Evolutionary conservation across 2,888 invertebrate species (phyloP).

Genomic region (Chromoteleia sp.): DNA sequence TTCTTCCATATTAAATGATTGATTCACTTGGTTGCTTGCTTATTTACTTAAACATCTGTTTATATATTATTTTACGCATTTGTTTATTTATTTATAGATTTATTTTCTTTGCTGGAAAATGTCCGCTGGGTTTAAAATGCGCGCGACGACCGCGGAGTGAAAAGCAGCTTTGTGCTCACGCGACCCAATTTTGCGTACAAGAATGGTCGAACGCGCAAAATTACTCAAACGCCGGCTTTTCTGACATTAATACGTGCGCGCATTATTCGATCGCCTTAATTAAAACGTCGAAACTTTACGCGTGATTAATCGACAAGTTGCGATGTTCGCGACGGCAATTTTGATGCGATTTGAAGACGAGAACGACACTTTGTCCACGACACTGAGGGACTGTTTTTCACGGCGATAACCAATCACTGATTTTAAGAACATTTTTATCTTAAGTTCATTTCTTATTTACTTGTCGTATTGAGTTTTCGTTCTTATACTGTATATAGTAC

Average conservation of each 20-base stretch:
- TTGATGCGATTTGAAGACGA: constrained; percentile 11
- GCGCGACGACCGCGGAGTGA: background rate
- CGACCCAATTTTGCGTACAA: constrained; percentile 31
- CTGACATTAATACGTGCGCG: constrained; percentile 21
- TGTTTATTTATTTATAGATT: too few relatives aligned
- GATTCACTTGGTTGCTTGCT: too few relatives aligned
- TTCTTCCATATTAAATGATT: background rate
- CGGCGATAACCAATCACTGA: too few relatives aligned
- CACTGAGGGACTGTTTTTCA: background rate
- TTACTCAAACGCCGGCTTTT: constrained; percentile 34
- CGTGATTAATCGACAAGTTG: constrained; percentile 8
- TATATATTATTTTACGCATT: too few relatives aligned
- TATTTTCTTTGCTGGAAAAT: background rate
- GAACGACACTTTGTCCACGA: background rate
- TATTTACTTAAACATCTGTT: too few relatives aligned
- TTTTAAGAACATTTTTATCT: too few relatives aligned
- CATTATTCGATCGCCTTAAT: constrained; percentile 20
- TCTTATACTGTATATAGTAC: too few relatives aligned
- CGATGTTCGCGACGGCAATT: background rate
- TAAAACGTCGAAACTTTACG: constrained; percentile 27
- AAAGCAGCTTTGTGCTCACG: constrained; percentile 32
- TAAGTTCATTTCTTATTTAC: too few relatives aligned
- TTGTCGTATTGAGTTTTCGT: too few relatives aligned
- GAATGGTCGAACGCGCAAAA: constrained; percentile 27
- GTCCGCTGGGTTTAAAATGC: background rate